phyloP scores from a whole-genome alignment of 1,140 invertebrate species.

The Pissodes strobi region DNA sequence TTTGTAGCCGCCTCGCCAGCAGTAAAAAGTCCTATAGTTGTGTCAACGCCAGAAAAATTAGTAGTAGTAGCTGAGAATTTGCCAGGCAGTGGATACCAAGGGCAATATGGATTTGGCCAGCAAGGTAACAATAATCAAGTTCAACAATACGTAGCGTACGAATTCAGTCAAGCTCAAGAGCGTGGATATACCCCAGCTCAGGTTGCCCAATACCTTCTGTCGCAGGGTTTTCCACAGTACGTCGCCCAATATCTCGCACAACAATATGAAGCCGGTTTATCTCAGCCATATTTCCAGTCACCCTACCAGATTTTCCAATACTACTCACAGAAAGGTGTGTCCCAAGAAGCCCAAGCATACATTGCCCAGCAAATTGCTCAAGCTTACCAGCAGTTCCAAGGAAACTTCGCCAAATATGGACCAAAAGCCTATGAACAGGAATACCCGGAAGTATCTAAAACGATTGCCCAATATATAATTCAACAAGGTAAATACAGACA shows the following conservation, averaged over 20 bases:
- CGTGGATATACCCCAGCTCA: conserved; percentile 11
- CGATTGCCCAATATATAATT: conserved; percentile 8
- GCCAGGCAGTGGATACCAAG: background rate
- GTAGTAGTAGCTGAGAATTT: background rate
- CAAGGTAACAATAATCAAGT: background rate
- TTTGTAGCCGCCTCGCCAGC: conserved; percentile 9
- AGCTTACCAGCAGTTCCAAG: conserved; percentile 9
- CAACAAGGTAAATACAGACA: background rate
- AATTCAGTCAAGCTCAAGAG: conserved; percentile 18
- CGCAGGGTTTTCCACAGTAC: conserved; percentile 7
- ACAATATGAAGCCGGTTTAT: conserved; percentile 16
- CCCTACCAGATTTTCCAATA: conserved; percentile 24
- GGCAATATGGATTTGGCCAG: background rate
- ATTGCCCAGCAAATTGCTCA: conserved; percentile 11
- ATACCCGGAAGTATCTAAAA: background rate
- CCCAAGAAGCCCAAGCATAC: conserved; percentile 14
- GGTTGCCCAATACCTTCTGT: background rate
- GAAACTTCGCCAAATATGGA: background rate
- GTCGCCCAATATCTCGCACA: conserved; percentile 8
- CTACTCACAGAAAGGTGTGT: conserved; percentile 3
- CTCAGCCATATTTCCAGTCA: conserved; percentile 8
- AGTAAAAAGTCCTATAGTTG: background rate
- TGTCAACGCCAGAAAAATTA: no score
- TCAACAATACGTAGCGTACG: conserved; percentile 2
- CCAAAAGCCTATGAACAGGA: conserved; percentile 1